Percentiles rank a stretch among this genome's conserved stretches.
phyloP scores from a whole-genome alignment of 1,140 invertebrate species.

The Cyrtorhinus lividipennis region DNA sequence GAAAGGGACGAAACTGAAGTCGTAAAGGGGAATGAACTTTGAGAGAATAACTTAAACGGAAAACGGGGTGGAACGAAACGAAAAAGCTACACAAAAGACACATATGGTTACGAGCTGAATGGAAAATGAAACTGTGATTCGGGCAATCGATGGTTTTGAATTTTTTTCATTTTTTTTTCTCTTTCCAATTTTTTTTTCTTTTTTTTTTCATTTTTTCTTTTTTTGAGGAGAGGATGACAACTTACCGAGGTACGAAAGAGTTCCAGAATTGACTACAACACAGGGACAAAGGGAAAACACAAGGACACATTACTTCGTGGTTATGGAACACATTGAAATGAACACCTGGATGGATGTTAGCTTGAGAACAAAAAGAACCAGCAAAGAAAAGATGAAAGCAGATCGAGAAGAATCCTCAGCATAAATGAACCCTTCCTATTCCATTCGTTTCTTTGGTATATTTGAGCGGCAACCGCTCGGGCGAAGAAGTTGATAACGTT shows the following conservation, averaged over 20 bases:
- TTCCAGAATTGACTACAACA: constrained; percentile 86
- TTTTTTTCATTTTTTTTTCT: constrained; percentile 5
- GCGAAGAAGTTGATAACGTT: too few species aligned
- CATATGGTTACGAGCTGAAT: constrained; percentile 18
- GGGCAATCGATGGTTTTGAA: constrained; percentile 15
- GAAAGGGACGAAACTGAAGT: constrained; percentile 2
- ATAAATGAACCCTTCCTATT: too few species aligned
- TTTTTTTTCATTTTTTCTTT: constrained; percentile 16
- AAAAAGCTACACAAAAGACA: constrained; percentile 22
- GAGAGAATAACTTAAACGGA: neutral
- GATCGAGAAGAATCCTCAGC: too few species aligned
- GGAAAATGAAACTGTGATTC: constrained; percentile 12
- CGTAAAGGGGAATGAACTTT: neutral
- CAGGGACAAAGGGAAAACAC: constrained; percentile 26
- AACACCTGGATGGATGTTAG: constrained; percentile 18
- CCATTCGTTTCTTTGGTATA: too few species aligned
- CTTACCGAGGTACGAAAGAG: constrained; percentile 94
- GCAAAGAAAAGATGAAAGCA: too few species aligned
- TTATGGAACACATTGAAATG: constrained; percentile 21
- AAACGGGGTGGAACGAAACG: neutral
- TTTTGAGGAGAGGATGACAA: constrained; percentile 30
- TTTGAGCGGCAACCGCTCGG: too few species aligned
- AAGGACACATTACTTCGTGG: constrained; percentile 25
- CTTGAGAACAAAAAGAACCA: constrained; percentile 6
- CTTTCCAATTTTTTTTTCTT: constrained; percentile 18